Evolutionary conservation across 2,113 vertebrate species (phyloP).

Genomic region (Pseudorhombus dupliciocellatus): DNA sequence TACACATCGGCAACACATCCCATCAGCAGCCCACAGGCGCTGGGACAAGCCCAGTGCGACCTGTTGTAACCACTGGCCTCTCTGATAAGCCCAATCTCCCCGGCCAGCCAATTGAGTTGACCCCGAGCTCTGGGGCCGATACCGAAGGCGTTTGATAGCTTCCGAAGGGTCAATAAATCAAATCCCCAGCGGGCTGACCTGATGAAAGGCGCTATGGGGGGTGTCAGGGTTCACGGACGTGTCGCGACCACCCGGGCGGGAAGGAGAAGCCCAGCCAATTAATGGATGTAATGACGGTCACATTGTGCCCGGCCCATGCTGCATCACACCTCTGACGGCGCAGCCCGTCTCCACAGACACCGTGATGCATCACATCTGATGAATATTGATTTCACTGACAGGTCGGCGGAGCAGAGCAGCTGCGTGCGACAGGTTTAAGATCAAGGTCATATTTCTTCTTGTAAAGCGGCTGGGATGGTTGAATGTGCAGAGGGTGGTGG

Average conservation of each 20-base stretch:
- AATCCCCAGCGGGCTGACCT: constrained; percentile 28
- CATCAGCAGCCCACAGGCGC: not conserved
- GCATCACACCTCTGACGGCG: not conserved
- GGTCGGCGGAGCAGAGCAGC: not conserved
- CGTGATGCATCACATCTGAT: not conserved
- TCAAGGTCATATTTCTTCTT: constrained; percentile 41
- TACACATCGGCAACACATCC: not conserved
- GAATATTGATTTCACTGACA: constrained; percentile 41
- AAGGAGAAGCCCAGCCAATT: constrained; percentile 7
- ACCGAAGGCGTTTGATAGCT: constrained; percentile 15
- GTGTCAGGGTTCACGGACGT: constrained; percentile 27
- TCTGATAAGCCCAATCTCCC: constrained; percentile 50
- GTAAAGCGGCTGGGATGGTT: not conserved
- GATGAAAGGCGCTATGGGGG: constrained; percentile 16
- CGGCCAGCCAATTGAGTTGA: constrained; percentile 41
- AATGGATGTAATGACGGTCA: constrained; percentile 22
- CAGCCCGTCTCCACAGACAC: not conserved
- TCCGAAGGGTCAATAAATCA: constrained; percentile 58
- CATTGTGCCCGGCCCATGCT: not conserved
- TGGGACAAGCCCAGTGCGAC: constrained; percentile 18
- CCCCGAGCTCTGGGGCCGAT: constrained; percentile 21
- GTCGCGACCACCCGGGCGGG: not conserved
- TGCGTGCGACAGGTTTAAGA: constrained; percentile 25
- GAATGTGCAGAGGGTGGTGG: not conserved
- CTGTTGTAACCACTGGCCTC: constrained; percentile 7